Evolutionary conservation across 2,888 invertebrate species (phyloP), one percentile per base, ranked within the genome.

Genomic region (Nemotelus pantherinus): DNA sequence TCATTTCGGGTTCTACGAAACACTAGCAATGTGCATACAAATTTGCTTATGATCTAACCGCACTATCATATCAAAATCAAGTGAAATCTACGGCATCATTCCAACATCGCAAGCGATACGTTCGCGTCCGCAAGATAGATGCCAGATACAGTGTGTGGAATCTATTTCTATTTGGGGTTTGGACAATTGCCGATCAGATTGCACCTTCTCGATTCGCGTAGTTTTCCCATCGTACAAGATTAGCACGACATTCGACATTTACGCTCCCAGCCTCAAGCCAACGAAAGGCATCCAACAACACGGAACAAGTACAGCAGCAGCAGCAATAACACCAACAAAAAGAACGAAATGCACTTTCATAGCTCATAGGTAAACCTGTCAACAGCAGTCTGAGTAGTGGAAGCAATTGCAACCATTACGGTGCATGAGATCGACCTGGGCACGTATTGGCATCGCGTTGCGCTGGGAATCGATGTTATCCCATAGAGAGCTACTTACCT

Each of bases 161-260:
- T 76, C 76, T 76, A 76, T 76, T 76, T 76, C 65, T 76, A 48
- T 53, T 76, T 55, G 47, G 41, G 45, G 44, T 50, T 76, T 76
- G 76, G 76, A 76, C 65, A 64, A 44, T 76, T 25, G 76, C 76
- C 76, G 76, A 76, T 76, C 76, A 55, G 76, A 76, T 76, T 74
- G 74, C 48, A 74, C 74, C 60, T 60, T 63, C 44, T 50, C 74
- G 63, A 60, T 41, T 74, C 48, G 74, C 25, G 60, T 60, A 70
- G 70, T 70, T 70, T 70, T 63, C 60, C 74, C 74, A 60, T 58
- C 44, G 72, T 47, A 47, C 60, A 25, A 74, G 60, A 74, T 74
- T 74, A 74, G 74, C 74, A 74, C 74, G 74, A 74, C 60, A 74
- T 74, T 70, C 70, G 70, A 70, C 70, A 70, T 70, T 70, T 74